These are phyloP conservation scores for Standfussiana lucernea DNA, from an alignment of 2,888 invertebrate species.

Conservation along the genomic window DNA sequence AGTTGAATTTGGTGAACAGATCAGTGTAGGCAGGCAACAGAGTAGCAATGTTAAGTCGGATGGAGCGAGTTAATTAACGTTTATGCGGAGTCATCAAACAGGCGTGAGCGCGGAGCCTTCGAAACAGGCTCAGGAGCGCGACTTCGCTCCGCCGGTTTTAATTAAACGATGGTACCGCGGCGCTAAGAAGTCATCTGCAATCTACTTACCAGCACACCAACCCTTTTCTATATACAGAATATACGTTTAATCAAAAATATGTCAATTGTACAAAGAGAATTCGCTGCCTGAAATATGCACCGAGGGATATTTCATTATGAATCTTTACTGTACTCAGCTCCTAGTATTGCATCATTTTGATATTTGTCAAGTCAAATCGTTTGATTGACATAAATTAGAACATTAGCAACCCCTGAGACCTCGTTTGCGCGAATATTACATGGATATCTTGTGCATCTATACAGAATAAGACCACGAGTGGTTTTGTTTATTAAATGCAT, in stretches of 20 bases:
- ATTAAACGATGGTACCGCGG: conserved; percentile 76
- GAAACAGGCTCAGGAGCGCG: conserved; percentile 74
- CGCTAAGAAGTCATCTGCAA: conserved; percentile 73
- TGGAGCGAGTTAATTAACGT: conserved; percentile 84
- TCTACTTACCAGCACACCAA: conserved; percentile 65
- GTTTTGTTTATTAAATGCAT: neutral
- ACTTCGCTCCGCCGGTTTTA: conserved; percentile 77
- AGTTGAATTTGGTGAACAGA: conserved; percentile 63
- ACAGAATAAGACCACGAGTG: neutral
- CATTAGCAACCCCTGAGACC: conserved; percentile 2
- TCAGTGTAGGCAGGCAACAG: conserved; percentile 59
- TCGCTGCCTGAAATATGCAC: conserved; percentile 17
- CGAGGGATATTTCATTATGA: conserved; percentile 31
- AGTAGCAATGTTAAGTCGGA: conserved; percentile 73
- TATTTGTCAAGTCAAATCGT: conserved; percentile 24
- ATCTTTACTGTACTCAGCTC: conserved; percentile 20
- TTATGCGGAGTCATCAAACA: conserved; percentile 83
- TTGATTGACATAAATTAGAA: conserved; percentile 40
- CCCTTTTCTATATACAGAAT: conserved; percentile 52
- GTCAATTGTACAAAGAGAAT: conserved; percentile 35
- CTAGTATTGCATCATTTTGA: conserved; percentile 14
- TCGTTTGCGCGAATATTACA: conserved; percentile 17
- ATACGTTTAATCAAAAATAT: conserved; percentile 63
- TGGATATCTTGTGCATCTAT: neutral
- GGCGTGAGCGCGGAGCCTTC: conserved; percentile 73